These are phyloP conservation scores for Aspidiotus rigidus DNA, from an alignment of 2,888 invertebrate species.

Conservation along the genomic window DNA sequence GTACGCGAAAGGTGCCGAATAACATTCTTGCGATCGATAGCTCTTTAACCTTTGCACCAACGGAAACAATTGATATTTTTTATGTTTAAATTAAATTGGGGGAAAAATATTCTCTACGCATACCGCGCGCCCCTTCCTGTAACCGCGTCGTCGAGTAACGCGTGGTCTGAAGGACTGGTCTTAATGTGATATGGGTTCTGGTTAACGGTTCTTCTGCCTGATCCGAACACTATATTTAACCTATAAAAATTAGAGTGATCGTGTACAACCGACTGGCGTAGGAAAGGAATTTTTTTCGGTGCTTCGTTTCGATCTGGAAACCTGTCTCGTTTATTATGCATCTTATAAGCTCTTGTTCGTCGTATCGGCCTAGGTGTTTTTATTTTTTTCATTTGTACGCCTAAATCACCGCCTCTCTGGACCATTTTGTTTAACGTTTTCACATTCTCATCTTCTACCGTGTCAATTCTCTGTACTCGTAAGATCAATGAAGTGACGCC, in stretches of 20 bases:
- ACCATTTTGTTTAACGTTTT: no score
- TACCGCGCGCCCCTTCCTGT: background rate
- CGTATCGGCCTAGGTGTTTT: no score
- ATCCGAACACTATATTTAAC: slow-evolving; percentile 12
- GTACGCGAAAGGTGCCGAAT: no score
- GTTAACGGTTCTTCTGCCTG: slow-evolving; percentile 17
- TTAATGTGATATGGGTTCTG: background rate
- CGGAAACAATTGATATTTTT: no score
- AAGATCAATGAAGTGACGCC: background rate
- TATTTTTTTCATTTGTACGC: no score
- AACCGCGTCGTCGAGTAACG: background rate
- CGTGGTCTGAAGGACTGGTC: slow-evolving; percentile 6
- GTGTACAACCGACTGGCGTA: background rate
- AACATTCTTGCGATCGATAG: no score
- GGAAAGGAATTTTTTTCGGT: slow-evolving; percentile 1
- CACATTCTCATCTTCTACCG: no score
- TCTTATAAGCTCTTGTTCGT: no score
- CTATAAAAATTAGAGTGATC: slow-evolving; percentile 6
- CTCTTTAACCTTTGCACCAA: no score
- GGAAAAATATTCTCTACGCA: background rate
- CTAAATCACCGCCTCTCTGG: no score
- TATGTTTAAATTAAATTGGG: no score
- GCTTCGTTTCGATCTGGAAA: background rate
- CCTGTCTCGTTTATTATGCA: background rate
- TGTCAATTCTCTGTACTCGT: background rate